Evolutionary conservation across 2,888 invertebrate genomes (phyloP).

Genomic region (Diaperis boleti): DNA sequence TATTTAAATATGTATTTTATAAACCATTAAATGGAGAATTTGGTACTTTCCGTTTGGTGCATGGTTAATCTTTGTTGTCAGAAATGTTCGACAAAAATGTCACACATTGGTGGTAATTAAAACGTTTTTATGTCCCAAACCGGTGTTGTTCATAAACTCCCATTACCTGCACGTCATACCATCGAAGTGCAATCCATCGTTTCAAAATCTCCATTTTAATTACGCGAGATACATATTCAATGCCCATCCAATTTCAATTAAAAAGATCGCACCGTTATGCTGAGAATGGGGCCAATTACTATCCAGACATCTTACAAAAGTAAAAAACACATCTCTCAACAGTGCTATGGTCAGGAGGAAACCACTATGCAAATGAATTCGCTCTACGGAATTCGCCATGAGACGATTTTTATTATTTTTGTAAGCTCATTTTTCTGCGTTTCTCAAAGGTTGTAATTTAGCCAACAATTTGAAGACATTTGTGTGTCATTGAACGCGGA

Average conservation of each 20-base stretch:
- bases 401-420: conserved; percentile 6
- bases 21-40: too few species aligned
- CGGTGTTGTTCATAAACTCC: conserved; percentile 5
- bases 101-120: conserved; percentile 14
- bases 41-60: too few species aligned
- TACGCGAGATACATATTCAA: conserved; percentile 19
- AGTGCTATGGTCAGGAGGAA: conserved; percentile 1
- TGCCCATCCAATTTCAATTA: conserved; percentile 10
- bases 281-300: conserved; percentile 28
- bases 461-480: neutral
- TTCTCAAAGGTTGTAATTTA: conserved; percentile 5
- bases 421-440: conserved; percentile 8
- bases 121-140: conserved; percentile 20
- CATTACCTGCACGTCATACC: conserved; percentile 10
- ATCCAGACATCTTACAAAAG: conserved; percentile 11
- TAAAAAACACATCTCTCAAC: neutral
- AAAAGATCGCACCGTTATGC: conserved; percentile 26
- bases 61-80: neutral
- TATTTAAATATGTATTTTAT: too few species aligned
- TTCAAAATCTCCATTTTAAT: conserved; percentile 17
- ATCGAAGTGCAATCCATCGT: neutral
- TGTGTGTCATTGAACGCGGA: conserved; percentile 24
- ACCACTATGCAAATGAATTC: conserved; percentile 26
- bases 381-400: conserved; percentile 6
- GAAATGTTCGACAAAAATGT: conserved; percentile 6